Percentiles rank a stretch among this genome's conserved stretches.
These are phyloP conservation scores for Dorcus hopei DNA, from an alignment of 2,888 invertebrate species.

Conservation along the genomic window DNA sequence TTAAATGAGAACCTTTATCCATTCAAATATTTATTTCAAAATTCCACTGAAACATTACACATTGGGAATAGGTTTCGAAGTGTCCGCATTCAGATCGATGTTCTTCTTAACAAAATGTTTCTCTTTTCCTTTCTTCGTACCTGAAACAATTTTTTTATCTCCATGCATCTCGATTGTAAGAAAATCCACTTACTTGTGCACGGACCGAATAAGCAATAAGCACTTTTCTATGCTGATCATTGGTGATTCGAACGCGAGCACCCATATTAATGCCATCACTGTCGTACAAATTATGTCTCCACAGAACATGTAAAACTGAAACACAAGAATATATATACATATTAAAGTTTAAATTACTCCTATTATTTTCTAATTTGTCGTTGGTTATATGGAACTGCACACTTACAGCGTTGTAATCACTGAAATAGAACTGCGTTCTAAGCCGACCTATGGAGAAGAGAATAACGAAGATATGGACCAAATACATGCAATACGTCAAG, in stretches of 20 bases:
- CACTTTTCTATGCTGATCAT: slow-evolving; percentile 49
- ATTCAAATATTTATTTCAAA: no score
- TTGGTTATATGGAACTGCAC: not conserved
- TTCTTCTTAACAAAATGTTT: no score
- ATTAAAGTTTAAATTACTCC: no score
- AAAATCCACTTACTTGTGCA: not conserved
- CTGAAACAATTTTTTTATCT: not conserved
- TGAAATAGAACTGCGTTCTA: slow-evolving; percentile 29
- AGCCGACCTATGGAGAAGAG: slow-evolving; percentile 19
- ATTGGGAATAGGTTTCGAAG: no score
- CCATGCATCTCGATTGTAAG: not conserved
- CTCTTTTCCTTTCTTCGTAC: no score
- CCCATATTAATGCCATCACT: slow-evolving; percentile 45
- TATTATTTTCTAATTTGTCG: no score
- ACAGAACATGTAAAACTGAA: slow-evolving; percentile 48
- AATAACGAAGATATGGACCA: not conserved
- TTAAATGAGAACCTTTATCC: no score
- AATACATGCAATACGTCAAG: slow-evolving; percentile 1
- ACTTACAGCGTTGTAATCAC: slow-evolving; percentile 35
- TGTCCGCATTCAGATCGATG: no score
- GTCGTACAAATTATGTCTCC: slow-evolving; percentile 48
- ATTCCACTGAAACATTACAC: no score
- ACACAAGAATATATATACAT: no score
- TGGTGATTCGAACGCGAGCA: slow-evolving; percentile 52
- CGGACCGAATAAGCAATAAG: slow-evolving; percentile 24